A percentile compares a stretch with the other conserved stretches of the same genome.
Conservation (phyloP, 1,140 invertebrate genomes). For the Chrysomallon squamiferum region DNA sequence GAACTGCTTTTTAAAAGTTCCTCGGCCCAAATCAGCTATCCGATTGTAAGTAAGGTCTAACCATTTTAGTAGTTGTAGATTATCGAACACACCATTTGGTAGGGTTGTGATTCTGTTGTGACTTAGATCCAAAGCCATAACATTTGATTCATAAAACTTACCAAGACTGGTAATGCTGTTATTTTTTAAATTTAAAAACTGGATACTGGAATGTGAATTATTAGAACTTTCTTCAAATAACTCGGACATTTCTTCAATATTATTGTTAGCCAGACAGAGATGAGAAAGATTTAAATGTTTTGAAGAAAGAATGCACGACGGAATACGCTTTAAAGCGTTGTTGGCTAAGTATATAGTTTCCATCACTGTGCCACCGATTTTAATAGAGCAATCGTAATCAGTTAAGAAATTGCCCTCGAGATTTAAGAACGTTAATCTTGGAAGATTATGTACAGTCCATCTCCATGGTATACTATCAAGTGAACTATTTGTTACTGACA, state of each 20-base stretch:
- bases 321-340: slow-evolving; percentile 13
- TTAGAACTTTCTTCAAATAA: not conserved
- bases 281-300: not conserved
- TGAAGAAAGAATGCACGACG: slow-evolving; percentile 9
- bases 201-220: not conserved
- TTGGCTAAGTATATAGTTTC: slow-evolving; percentile 15
- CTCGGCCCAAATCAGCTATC: not conserved
- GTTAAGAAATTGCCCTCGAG: too few relatives aligned
- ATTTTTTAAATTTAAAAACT: slow-evolving; percentile 14
- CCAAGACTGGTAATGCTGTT: slow-evolving; percentile 12
- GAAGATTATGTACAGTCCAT: too few relatives aligned
- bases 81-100: slow-evolving; percentile 4
- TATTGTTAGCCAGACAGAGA: slow-evolving; percentile 17
- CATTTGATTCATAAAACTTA: not conserved
- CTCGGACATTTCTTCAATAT: not conserved
- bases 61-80: not conserved
- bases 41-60: slow-evolving; percentile 15
- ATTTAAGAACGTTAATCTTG: too few relatives aligned
- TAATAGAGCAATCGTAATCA: too few relatives aligned
- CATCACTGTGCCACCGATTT: not conserved
- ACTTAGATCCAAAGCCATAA: slow-evolving; percentile 15
- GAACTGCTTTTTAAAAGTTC: not conserved
- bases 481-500: too few relatives aligned
- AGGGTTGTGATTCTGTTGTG: slow-evolving; percentile 14
- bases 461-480: too few relatives aligned